phyloP scores from a whole-genome alignment of 2,113 vertebrate genomes.

The Ctenodactylus gundi region DNA sequence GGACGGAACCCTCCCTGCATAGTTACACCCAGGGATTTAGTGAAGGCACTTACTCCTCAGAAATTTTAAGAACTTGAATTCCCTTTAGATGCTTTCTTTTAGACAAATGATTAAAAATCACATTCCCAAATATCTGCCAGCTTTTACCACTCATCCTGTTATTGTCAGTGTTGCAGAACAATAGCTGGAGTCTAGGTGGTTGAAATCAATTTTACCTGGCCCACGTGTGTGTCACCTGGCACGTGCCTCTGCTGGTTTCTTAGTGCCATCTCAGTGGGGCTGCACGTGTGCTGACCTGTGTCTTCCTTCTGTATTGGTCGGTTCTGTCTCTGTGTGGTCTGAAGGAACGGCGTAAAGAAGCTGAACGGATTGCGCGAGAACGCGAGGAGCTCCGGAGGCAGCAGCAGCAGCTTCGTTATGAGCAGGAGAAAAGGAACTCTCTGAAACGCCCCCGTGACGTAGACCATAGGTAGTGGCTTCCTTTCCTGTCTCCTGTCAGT shows the following conservation, averaged over 20 bases:
- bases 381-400: constrained; percentile 95
- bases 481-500: no score
- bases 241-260: constrained; percentile 34
- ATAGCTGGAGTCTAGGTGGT: constrained; percentile 34
- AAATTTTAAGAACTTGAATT: constrained; percentile 17
- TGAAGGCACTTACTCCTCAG: constrained; percentile 21
- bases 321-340: constrained; percentile 55
- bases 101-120: constrained; percentile 47
- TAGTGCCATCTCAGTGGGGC: not conserved
- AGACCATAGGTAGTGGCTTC: constrained; percentile 89
- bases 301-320: constrained; percentile 57
- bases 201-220: constrained; percentile 12
- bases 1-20: constrained; percentile 68
- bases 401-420: constrained; percentile 97
- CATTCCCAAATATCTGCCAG: not conserved
- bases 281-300: not conserved
- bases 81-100: constrained; percentile 24
- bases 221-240: constrained; percentile 21
- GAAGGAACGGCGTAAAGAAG: constrained; percentile 97
- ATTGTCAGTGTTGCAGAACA: not conserved
- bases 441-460: constrained; percentile 95
- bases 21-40: constrained; percentile 20
- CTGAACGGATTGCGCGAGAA: constrained; percentile 94
- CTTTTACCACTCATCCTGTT: constrained; percentile 18
- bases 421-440: constrained; percentile 97